A percentile compares a stretch with the other conserved stretches of the same genome.
Evolutionary conservation across 2,113 vertebrate species (phyloP).

Genomic region (Nesogale talazaci): DNA sequence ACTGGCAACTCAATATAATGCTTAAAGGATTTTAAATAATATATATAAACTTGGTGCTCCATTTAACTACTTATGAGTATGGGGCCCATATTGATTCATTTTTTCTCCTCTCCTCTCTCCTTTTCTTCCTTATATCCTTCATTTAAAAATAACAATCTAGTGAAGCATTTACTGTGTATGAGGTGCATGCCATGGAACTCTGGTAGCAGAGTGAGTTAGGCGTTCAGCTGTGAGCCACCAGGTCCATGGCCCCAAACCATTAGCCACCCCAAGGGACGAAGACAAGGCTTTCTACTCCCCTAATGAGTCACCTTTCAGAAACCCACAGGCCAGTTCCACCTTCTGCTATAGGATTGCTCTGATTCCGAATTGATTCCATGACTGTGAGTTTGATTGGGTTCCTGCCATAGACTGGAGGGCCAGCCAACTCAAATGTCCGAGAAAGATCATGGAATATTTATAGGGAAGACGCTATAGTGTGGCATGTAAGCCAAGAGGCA

Average conservation of each 20-base stretch:
- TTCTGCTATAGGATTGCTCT: too few relatives aligned
- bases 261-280: too few relatives aligned
- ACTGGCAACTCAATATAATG: too few relatives aligned
- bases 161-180: background rate
- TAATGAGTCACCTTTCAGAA: too few relatives aligned
- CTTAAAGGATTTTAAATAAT: background rate
- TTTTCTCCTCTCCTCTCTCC: background rate
- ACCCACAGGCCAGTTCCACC: too few relatives aligned
- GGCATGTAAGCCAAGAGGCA: background rate
- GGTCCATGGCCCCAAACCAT: too few relatives aligned
- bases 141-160: constrained; percentile 1
- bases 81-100: background rate
- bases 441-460: background rate
- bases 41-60: background rate
- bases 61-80: background rate
- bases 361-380: too few relatives aligned
- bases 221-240: too few relatives aligned
- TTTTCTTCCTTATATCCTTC: background rate
- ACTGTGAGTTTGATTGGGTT: background rate
- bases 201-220: too few relatives aligned
- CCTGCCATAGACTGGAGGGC: background rate
- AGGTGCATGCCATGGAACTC: background rate
- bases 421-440: background rate
- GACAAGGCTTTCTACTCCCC: too few relatives aligned
- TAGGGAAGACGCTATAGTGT: background rate